Conservation (phyloP, 2,113 vertebrate species). For the Albula goreensis region DNA sequence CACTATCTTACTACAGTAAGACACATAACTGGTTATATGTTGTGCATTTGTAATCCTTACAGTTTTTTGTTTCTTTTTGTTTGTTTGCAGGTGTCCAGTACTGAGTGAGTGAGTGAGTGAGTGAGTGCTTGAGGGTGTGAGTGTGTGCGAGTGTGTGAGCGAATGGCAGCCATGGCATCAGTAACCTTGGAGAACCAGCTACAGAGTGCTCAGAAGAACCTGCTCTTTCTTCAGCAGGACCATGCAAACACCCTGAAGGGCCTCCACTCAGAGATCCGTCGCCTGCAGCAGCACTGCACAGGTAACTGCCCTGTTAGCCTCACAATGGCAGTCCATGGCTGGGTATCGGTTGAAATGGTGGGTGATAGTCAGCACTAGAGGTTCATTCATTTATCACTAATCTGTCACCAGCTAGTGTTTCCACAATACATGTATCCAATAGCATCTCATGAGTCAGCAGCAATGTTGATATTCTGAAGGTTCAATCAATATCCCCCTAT, state of each 20-base stretch:
- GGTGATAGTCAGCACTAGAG: too few species aligned
- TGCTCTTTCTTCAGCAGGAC: constrained; percentile 92
- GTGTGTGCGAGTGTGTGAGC: constrained; percentile 33
- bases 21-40: constrained; percentile 17
- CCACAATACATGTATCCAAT: too few species aligned
- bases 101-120: constrained; percentile 4
- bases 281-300: constrained; percentile 94
- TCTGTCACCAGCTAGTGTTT: neutral
- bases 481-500: neutral
- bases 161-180: constrained; percentile 77
- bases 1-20: neutral
- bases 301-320: constrained; percentile 61
- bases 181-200: constrained; percentile 93
- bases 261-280: constrained; percentile 86
- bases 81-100: constrained; percentile 39
- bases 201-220: constrained; percentile 95
- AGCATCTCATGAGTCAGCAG: too few species aligned
- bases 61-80: constrained; percentile 5
- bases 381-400: neutral
- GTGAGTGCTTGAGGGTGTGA: constrained; percentile 15
- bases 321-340: too few species aligned
- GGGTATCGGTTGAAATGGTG: too few species aligned
- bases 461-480: neutral
- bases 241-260: constrained; percentile 88
- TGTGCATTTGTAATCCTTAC: constrained; percentile 9